Percentiles rank a stretch among this genome's conserved stretches.
phyloP scores from a whole-genome alignment of 2,797 vertebrate genomes.

The Notamacropus eugenii region DNA sequence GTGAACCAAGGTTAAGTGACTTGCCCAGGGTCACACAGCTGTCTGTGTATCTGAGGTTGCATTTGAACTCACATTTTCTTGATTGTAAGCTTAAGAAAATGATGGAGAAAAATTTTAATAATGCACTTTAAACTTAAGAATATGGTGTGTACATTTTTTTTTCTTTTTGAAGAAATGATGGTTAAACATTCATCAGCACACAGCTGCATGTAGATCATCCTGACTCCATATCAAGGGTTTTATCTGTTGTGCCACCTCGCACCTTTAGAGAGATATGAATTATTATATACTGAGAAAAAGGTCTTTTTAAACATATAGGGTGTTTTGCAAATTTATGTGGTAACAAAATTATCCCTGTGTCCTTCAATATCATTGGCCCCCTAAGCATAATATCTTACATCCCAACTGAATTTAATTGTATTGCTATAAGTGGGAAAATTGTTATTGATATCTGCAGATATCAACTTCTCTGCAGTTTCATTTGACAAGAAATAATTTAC shows the following conservation, averaged over 20 bases:
- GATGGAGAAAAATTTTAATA: neutral
- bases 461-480: conserved; percentile 70
- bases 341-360: conserved; percentile 58
- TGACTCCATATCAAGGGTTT: neutral
- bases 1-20: neutral
- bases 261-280: neutral
- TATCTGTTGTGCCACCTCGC: neutral
- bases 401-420: conserved; percentile 60
- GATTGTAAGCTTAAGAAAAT: neutral
- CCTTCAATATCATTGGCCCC: conserved; percentile 18
- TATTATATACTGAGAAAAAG: neutral
- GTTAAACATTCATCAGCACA: neutral
- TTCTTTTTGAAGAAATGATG: neutral
- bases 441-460: conserved; percentile 59
- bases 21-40: neutral
- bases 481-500: conserved; percentile 74
- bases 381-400: conserved; percentile 28
- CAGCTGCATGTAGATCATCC: neutral
- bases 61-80: neutral
- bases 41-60: neutral
- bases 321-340: conserved; percentile 24
- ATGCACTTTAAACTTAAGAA: neutral
- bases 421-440: conserved; percentile 35
- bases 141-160: neutral
- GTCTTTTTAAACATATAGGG: neutral